Evolutionary conservation across 1,140 invertebrate genomes (phyloP).

Genomic region (Anadara kagoshimensis): DNA sequence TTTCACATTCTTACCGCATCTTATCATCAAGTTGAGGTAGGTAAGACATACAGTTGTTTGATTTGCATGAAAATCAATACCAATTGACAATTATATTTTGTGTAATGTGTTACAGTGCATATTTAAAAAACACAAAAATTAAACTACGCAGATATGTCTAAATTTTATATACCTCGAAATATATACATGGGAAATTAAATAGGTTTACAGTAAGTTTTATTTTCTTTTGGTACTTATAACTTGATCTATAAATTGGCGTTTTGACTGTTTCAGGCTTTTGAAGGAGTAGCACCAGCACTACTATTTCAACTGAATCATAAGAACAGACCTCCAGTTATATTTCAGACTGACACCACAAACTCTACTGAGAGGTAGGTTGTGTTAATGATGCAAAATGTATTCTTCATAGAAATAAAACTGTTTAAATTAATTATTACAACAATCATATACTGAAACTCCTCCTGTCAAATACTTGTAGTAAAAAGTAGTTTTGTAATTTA

Average conservation of each 20-base stretch:
- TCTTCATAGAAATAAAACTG: background rate
- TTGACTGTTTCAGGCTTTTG: constrained; percentile 14
- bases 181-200: background rate
- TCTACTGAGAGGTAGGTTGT: constrained; percentile 19
- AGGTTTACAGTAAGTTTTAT: background rate
- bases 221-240: background rate
- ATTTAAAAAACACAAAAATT: too few species aligned
- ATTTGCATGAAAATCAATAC: too few species aligned
- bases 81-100: too few species aligned
- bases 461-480: background rate
- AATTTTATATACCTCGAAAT: background rate
- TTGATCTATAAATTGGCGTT: background rate
- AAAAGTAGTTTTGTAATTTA: background rate
- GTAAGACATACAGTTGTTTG: background rate
- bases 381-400: background rate
- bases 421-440: background rate
- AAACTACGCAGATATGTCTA: too few species aligned
- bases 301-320: constrained; percentile 26
- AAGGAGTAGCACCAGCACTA: constrained; percentile 12
- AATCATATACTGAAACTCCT: background rate
- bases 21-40: background rate
- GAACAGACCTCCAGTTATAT: constrained; percentile 18
- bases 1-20: background rate
- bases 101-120: too few species aligned
- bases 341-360: constrained; percentile 19